A percentile compares a stretch with the other conserved stretches of the same genome.
These are phyloP conservation scores for Pollenia labialis DNA, from an alignment of 2,888 invertebrate species.

Conservation along the genomic window DNA sequence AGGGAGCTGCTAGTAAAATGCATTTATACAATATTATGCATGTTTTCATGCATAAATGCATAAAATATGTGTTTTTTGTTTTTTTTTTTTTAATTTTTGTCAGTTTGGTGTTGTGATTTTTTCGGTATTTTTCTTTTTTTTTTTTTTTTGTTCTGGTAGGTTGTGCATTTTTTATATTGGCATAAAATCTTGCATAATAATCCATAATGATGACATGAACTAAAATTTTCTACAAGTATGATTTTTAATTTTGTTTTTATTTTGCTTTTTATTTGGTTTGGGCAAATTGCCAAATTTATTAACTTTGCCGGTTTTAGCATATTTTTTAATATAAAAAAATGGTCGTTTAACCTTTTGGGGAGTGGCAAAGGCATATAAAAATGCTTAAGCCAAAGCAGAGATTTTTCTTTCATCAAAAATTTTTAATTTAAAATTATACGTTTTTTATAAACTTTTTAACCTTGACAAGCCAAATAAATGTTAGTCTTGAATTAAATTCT, in stretches of 20 bases:
- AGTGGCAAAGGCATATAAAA: not conserved
- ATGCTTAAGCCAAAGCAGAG: too few species aligned
- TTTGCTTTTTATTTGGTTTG: slow-evolving; percentile 29
- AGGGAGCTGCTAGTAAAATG: slow-evolving; percentile 54
- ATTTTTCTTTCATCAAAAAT: too few species aligned
- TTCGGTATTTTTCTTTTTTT: not conserved
- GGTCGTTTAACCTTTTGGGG: slow-evolving; percentile 5
- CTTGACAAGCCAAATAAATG: too few species aligned
- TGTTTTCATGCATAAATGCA: slow-evolving; percentile 58
- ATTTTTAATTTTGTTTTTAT: slow-evolving; percentile 6
- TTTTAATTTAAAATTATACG: too few species aligned
- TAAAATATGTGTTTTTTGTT: slow-evolving; percentile 57
- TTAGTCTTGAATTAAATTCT: too few species aligned
- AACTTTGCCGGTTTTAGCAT: slow-evolving; percentile 30
- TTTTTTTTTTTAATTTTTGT: slow-evolving; percentile 47
- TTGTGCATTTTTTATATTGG: slow-evolving; percentile 63
- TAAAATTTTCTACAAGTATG: slow-evolving; percentile 41
- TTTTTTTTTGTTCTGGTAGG: slow-evolving; percentile 12
- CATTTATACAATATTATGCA: slow-evolving; percentile 54
- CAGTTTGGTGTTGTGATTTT: slow-evolving; percentile 44
- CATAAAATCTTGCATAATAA: slow-evolving; percentile 69
- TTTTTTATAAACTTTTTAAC: too few species aligned
- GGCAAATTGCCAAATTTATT: slow-evolving; percentile 68
- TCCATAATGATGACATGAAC: slow-evolving; percentile 66
- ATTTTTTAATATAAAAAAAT: not conserved